These are phyloP conservation scores for Drosophila orena DNA, from an alignment of 1,140 invertebrate genomes.

Conservation along the genomic window DNA sequence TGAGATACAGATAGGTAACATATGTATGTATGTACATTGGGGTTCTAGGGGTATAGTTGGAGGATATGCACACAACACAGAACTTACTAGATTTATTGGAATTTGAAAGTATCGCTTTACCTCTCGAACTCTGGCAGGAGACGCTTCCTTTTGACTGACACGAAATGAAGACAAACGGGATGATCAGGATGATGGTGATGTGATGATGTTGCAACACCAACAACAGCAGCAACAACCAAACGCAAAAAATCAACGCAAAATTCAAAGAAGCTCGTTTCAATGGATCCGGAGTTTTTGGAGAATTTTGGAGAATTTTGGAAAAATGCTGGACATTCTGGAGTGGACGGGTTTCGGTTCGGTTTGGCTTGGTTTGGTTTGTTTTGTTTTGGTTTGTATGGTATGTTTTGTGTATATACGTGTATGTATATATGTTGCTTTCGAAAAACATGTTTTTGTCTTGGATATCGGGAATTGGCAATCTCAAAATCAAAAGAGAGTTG, in stretches of 20 bases:
- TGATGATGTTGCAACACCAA: slow-evolving; percentile 61
- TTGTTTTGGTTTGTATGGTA: neutral
- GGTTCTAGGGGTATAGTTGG: slow-evolving; percentile 30
- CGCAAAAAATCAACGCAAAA: slow-evolving; percentile 65
- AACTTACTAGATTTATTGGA: slow-evolving; percentile 78
- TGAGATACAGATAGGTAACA: slow-evolving; percentile 14
- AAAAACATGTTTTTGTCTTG: slow-evolving; percentile 24
- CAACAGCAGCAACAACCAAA: slow-evolving; percentile 62
- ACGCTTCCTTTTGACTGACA: slow-evolving; percentile 76
- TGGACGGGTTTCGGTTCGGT: slow-evolving; percentile 16
- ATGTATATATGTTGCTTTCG: slow-evolving; percentile 34
- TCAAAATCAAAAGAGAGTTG: slow-evolving; percentile 52
- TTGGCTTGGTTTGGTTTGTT: slow-evolving; percentile 3
- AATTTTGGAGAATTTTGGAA: slow-evolving; percentile 25
- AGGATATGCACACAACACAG: slow-evolving; percentile 66
- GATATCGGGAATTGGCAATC: slow-evolving; percentile 30
- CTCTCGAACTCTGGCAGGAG: slow-evolving; percentile 62
- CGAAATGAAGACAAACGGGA: slow-evolving; percentile 72
- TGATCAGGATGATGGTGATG: slow-evolving; percentile 57
- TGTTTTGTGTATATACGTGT: slow-evolving; percentile 1
- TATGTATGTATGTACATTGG: slow-evolving; percentile 47
- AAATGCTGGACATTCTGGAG: slow-evolving; percentile 7
- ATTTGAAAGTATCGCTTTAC: slow-evolving; percentile 74
- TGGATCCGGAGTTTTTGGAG: slow-evolving; percentile 33
- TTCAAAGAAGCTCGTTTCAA: slow-evolving; percentile 68